Percentiles rank a stretch among this genome's conserved stretches.
phyloP scores from a whole-genome alignment of 2,113 vertebrate species.

The Arenaria interpres region DNA sequence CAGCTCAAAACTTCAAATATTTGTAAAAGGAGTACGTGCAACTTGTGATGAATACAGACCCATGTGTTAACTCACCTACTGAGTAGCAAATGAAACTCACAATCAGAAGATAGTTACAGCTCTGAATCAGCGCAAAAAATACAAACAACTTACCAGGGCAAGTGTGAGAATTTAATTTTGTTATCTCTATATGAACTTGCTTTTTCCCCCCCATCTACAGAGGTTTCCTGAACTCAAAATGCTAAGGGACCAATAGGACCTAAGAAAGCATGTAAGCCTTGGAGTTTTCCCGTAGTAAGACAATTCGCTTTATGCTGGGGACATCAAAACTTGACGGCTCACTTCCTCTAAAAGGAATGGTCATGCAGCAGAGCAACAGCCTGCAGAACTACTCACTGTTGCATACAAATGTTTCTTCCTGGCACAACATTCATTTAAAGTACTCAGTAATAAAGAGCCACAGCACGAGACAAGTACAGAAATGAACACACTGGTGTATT shows the following conservation, averaged over 20 bases:
- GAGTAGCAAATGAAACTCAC: neutral
- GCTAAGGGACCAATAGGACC: neutral
- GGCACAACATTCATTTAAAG: neutral
- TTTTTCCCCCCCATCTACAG: neutral
- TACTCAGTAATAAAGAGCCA: neutral
- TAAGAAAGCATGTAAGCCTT: neutral
- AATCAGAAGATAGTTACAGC: neutral
- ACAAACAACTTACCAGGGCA: neutral
- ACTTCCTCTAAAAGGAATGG: conserved; percentile 3
- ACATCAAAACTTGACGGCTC: neutral
- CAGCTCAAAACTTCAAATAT: neutral
- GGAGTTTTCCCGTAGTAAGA: neutral
- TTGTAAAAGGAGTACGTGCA: neutral
- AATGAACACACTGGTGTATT: neutral
- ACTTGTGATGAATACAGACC: neutral
- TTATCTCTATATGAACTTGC: neutral
- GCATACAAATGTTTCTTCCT: conserved; percentile 33
- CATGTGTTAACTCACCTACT: neutral
- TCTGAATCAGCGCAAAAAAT: neutral
- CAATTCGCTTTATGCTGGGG: neutral
- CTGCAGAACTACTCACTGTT: conserved; percentile 26
- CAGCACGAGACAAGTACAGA: neutral
- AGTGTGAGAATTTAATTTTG: neutral
- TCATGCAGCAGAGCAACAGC: conserved; percentile 13
- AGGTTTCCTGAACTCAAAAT: neutral